Conservation (phyloP, 2,797 vertebrate genomes). For the Notolabrus celidotus region DNA sequence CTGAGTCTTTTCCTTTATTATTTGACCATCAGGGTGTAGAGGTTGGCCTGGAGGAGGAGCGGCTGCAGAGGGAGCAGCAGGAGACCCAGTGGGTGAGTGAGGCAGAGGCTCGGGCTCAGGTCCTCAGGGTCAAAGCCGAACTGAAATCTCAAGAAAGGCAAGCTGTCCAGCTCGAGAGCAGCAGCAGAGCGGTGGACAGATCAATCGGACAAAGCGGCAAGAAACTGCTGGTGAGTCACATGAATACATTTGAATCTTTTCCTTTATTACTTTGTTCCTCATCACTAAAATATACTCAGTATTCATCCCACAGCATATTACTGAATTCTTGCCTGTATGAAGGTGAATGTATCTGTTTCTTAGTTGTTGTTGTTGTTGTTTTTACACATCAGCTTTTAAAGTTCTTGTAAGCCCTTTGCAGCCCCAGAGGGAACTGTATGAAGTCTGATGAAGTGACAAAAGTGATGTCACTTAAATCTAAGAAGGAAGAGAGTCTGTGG, state of each 20-base stretch:
- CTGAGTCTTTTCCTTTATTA: conserved; percentile 5
- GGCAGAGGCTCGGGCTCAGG: conserved; percentile 92
- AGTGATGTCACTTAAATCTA: not conserved
- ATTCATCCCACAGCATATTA: too few species aligned
- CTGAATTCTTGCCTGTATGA: too few species aligned
- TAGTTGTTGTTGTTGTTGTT: too few species aligned
- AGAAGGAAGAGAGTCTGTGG: too few species aligned
- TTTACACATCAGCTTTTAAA: too few species aligned
- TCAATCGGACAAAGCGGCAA: conserved; percentile 93
- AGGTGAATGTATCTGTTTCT: too few species aligned
- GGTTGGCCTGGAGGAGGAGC: conserved; percentile 91
- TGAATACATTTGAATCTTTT: not conserved
- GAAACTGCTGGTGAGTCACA: conserved; percentile 89
- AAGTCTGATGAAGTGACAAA: not conserved
- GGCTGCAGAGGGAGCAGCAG: conserved; percentile 90
- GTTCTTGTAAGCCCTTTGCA: not conserved
- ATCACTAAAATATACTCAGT: too few species aligned
- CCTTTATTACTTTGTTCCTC: too few species aligned
- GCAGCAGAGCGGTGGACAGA: conserved; percentile 93
- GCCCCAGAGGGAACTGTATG: too few species aligned
- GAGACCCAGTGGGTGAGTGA: conserved; percentile 93
- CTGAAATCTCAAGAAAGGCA: conserved; percentile 94
- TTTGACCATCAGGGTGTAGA: conserved; percentile 86
- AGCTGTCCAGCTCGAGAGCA: conserved; percentile 92
- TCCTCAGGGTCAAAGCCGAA: conserved; percentile 91